Base-by-base conservation (phyloP, 2,113 vertebrate genomes). In the Arothron firmamentum region DNA sequence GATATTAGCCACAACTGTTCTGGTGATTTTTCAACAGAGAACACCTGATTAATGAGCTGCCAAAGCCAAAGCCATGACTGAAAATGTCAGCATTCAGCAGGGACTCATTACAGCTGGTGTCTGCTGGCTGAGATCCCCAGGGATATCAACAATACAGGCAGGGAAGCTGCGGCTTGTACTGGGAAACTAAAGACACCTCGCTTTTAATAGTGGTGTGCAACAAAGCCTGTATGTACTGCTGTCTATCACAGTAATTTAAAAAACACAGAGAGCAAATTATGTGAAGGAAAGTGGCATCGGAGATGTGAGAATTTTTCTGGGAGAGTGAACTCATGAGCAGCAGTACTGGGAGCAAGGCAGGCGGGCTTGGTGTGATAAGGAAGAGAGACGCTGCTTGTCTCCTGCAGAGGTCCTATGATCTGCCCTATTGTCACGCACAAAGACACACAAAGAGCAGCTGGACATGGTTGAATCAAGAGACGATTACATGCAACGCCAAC, bases 401-500 rank as follows among this genome's bases (percentile, higher is more conserved):
- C 82, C 83, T 70, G 77, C 81, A 71, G 83, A 79, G 77, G 60
- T 78, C 75, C 69, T 84, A 70, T 82, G 82, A 88, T 89, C 82
- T 83, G 74, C 74, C 75, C 75, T 62, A 87, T 87, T 87, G 89
- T 87, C 70, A 74, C 61, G 68, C 21, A 55, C 69, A 57, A 49
- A 54, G 61, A 67, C 63, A 64, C 70, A 89, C 87, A 89, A 88
- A 88, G 79, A 82, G 78, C 89, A 88, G 86, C 88, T 91, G 88
- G 83, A 87, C 77, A 67, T 52, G 87, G 72, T 61, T 83, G 83
- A 92, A 88, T 88, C 75, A 68, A 67, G 80, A 87, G 75, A 84
- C 82, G 82, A 88, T 91, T 90, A 90, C 88, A 90, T 73, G 85
- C 76, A 87, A 88, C 73, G 87, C 72, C 86, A 87, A 87, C 64